Conservation (phyloP, 1,140 invertebrate genomes). For the Cotesia typhae region DNA sequence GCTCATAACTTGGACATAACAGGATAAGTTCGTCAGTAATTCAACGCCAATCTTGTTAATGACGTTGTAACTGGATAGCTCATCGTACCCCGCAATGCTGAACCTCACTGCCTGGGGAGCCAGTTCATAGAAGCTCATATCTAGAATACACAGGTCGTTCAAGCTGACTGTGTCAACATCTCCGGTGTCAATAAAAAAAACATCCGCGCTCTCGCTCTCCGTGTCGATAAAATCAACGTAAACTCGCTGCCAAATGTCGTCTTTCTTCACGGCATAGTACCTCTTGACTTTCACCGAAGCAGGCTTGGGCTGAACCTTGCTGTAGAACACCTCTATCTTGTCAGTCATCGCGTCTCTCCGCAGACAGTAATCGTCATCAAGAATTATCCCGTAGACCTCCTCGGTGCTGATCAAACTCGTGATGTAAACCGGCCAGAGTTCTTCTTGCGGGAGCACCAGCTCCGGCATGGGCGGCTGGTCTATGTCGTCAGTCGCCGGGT, state of each 20-base stretch:
- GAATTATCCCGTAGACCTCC: conserved; percentile 68
- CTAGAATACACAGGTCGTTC: conserved; percentile 65
- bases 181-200: conserved; percentile 74
- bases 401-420: conserved; percentile 65
- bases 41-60: conserved; percentile 43
- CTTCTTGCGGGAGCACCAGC: conserved; percentile 64
- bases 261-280: conserved; percentile 70
- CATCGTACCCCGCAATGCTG: conserved; percentile 70
- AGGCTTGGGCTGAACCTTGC: neutral
- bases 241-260: conserved; percentile 71
- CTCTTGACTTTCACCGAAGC: conserved; percentile 32
- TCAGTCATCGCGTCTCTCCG: conserved; percentile 57
- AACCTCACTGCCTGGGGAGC: conserved; percentile 73
- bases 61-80: conserved; percentile 56
- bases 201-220: conserved; percentile 59
- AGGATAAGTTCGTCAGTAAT: conserved; percentile 39
- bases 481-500: conserved; percentile 30
- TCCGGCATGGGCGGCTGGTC: conserved; percentile 44
- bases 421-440: conserved; percentile 67
- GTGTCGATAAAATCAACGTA: conserved; percentile 65
- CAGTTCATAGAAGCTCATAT: conserved; percentile 67
- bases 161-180: conserved; percentile 66
- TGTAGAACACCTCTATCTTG: conserved; percentile 69
- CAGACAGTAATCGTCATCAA: conserved; percentile 66
- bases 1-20: conserved; percentile 38